phyloP scores from a whole-genome alignment of 2,888 invertebrate species.

The Drosophila imparisetae region DNA sequence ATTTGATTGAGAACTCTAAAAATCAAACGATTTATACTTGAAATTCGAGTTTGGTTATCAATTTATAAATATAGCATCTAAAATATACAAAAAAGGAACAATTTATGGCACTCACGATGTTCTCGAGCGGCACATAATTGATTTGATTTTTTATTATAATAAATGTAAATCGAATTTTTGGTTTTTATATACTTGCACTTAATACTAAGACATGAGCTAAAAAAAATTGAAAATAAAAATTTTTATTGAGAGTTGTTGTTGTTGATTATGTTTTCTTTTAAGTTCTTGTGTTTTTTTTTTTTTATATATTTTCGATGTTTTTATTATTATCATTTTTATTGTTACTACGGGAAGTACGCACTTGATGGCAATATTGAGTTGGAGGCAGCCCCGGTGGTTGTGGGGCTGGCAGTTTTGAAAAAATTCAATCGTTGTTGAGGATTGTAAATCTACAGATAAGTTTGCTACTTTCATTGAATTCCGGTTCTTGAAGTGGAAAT shows the following conservation, averaged over 20 bases:
- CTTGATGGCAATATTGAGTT: slow-evolving; percentile 59
- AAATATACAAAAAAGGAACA: slow-evolving; percentile 83
- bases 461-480: slow-evolving; percentile 56
- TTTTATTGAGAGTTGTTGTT: slow-evolving; percentile 49
- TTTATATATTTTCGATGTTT: slow-evolving; percentile 17
- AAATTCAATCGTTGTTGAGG: slow-evolving; percentile 77
- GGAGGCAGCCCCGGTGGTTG: slow-evolving; percentile 36
- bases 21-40: slow-evolving; percentile 39
- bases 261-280: slow-evolving; percentile 25
- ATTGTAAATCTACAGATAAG: slow-evolving; percentile 54
- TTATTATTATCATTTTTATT: slow-evolving; percentile 32
- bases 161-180: slow-evolving; percentile 82
- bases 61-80: slow-evolving; percentile 62
- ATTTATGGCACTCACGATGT: slow-evolving; percentile 62
- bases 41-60: slow-evolving; percentile 40
- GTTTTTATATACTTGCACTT: slow-evolving; percentile 76
- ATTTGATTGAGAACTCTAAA: slow-evolving; percentile 36
- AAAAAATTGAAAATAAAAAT: slow-evolving; percentile 60
- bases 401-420: slow-evolving; percentile 69
- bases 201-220: slow-evolving; percentile 62
- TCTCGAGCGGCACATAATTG: slow-evolving; percentile 59
- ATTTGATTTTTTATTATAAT: slow-evolving; percentile 70
- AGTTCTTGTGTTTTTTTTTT: slow-evolving; percentile 26
- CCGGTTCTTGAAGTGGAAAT: slow-evolving; percentile 42
- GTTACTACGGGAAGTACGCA: slow-evolving; percentile 65